Evolutionary conservation across 2,888 invertebrate genomes (phyloP).

Genomic region (Eulithis prunata): DNA sequence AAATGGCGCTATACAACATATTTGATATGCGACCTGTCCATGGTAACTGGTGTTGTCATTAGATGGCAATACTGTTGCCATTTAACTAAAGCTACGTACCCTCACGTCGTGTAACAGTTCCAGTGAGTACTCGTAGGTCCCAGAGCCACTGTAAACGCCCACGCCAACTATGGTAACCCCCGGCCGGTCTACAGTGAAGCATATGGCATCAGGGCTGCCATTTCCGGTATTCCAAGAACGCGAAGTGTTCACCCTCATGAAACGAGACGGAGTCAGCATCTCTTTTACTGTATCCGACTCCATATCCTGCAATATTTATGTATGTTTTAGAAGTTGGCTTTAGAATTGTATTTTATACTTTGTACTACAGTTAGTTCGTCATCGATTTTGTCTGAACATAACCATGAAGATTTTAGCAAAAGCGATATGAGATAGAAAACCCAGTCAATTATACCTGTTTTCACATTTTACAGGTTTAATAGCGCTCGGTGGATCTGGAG

Average conservation of each 20-base stretch:
- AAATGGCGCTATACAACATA: too few relatives aligned
- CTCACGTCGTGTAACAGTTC: conserved; percentile 91
- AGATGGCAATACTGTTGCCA: neutral
- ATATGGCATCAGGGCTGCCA: conserved; percentile 98
- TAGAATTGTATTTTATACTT: too few relatives aligned
- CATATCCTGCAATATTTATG: conserved; percentile 76
- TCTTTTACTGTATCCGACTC: conserved; percentile 89
- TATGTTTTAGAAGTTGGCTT: too few relatives aligned
- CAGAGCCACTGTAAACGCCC: conserved; percentile 94
- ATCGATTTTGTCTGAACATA: too few relatives aligned
- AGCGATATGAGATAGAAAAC: too few relatives aligned
- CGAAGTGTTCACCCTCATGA: conserved; percentile 94
- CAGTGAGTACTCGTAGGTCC: conserved; percentile 95
- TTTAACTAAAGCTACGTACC: conserved; percentile 41
- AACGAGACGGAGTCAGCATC: conserved; percentile 94
- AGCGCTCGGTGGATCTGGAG: too few relatives aligned
- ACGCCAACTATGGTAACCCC: conserved; percentile 96
- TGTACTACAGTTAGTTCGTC: too few relatives aligned
- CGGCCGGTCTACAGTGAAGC: conserved; percentile 95
- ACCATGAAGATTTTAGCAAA: too few relatives aligned
- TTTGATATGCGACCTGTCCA: neutral
- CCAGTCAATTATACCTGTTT: too few relatives aligned
- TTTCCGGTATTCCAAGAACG: conserved; percentile 98
- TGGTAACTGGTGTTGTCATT: neutral
- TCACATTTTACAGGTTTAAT: too few relatives aligned